Evolutionary conservation across 2,888 invertebrate species (phyloP).

Genomic region (Cenopis cana): DNA sequence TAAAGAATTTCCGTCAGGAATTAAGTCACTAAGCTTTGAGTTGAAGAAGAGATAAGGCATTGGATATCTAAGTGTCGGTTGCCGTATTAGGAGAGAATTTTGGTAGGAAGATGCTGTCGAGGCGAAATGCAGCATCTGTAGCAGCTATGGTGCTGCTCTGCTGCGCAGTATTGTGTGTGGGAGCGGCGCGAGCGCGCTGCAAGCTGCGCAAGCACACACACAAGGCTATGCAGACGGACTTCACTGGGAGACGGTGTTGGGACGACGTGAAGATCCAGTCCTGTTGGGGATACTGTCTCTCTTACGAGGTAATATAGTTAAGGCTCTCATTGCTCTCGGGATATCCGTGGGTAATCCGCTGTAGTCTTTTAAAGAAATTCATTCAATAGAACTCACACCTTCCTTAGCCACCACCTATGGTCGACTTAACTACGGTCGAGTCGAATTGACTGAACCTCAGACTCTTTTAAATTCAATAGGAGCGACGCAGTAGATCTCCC

Average conservation of each 20-base stretch:
- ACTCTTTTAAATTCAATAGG: too few species aligned
- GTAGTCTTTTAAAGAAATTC: not conserved
- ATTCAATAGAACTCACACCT: too few species aligned
- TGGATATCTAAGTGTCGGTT: not conserved
- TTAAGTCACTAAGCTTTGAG: constrained; percentile 57
- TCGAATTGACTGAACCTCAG: too few species aligned
- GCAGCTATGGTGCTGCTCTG: constrained; percentile 59
- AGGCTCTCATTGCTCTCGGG: not conserved
- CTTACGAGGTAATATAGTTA: constrained; percentile 88
- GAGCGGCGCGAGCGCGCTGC: constrained; percentile 63
- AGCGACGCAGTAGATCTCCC: too few species aligned
- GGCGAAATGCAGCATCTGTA: constrained; percentile 49
- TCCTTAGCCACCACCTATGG: too few species aligned
- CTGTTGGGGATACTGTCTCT: constrained; percentile 94
- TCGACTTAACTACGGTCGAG: too few species aligned
- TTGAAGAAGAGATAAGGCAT: constrained; percentile 53
- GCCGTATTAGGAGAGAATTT: not conserved
- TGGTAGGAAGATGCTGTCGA: constrained; percentile 30
- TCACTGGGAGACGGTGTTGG: constrained; percentile 90
- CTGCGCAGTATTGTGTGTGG: constrained; percentile 55
- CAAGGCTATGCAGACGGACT: constrained; percentile 77
- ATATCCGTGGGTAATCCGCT: not conserved
- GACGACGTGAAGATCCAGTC: constrained; percentile 91
- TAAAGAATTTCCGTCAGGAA: constrained; percentile 61
- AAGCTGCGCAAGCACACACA: constrained; percentile 69